Evolutionary conservation across 2,888 invertebrate genomes (phyloP).

Genomic region (Chrysotoxum bicinctum): DNA sequence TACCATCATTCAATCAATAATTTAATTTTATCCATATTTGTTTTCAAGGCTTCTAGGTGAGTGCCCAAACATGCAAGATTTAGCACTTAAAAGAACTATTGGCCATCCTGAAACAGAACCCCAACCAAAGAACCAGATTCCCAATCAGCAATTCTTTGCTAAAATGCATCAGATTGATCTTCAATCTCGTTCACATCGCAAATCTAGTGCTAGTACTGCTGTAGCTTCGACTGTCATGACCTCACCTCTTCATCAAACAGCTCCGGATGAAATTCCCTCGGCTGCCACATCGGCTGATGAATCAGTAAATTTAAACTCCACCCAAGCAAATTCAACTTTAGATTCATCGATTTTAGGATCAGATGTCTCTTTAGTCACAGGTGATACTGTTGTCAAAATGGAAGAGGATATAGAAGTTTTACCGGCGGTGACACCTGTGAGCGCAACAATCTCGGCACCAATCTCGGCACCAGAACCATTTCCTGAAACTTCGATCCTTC

Average conservation of each 20-base stretch:
- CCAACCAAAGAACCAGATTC: constrained; percentile 80
- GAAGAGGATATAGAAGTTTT: background rate
- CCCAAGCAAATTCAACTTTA: constrained; percentile 18
- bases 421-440: background rate
- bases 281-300: constrained; percentile 25
- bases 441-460: background rate
- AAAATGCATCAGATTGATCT: constrained; percentile 81
- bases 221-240: constrained; percentile 47
- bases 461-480: background rate
- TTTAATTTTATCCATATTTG: background rate
- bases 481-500: constrained; percentile 70
- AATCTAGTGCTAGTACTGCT: constrained; percentile 61
- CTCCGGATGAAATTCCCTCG: constrained; percentile 5
- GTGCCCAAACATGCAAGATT: constrained; percentile 92
- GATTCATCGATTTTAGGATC: constrained; percentile 40
- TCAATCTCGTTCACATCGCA: constrained; percentile 77
- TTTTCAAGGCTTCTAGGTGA: constrained; percentile 84
- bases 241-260: constrained; percentile 57
- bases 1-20: background rate
- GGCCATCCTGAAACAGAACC: constrained; percentile 83
- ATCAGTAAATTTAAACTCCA: constrained; percentile 22
- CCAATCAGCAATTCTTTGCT: constrained; percentile 81
- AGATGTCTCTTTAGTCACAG: constrained; percentile 35
- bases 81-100: constrained; percentile 91
- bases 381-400: constrained; percentile 15